These are phyloP conservation scores for Trilocha varians DNA, from an alignment of 2,888 invertebrate genomes.

Conservation along the genomic window DNA sequence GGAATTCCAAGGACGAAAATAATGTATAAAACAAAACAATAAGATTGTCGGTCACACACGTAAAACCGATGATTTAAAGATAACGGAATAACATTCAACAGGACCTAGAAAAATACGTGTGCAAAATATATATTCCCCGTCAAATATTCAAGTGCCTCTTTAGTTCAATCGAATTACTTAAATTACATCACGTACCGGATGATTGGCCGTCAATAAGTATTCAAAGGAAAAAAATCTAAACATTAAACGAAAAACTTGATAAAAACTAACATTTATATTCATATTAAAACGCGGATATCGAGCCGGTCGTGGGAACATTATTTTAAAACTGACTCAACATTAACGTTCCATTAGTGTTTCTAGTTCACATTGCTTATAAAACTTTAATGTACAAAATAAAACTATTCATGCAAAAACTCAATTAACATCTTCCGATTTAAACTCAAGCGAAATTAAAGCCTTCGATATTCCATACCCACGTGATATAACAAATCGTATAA, in stretches of 20 bases:
- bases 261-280: neutral
- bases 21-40: constrained; percentile 14
- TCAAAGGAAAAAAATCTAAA: constrained; percentile 15
- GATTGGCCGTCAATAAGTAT: constrained; percentile 23
- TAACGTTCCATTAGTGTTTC: neutral
- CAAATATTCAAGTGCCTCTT: constrained; percentile 33
- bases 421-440: constrained; percentile 28
- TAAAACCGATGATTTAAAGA: constrained; percentile 14
- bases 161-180: constrained; percentile 25
- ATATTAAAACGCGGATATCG: neutral
- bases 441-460: constrained; percentile 15
- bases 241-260: neutral
- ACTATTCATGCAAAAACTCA: neutral
- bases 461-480: constrained; percentile 5
- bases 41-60: constrained; percentile 13
- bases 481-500: constrained; percentile 7
- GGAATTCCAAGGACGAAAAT: constrained; percentile 22
- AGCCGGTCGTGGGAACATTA: neutral
- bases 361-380: neutral
- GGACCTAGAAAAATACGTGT: constrained; percentile 31
- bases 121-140: constrained; percentile 25
- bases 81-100: constrained; percentile 34
- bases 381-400: neutral
- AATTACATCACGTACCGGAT: constrained; percentile 33
- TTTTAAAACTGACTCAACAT: neutral